Base-by-base conservation (phyloP, 1,140 invertebrate species). In the Heliconius congener region DNA sequence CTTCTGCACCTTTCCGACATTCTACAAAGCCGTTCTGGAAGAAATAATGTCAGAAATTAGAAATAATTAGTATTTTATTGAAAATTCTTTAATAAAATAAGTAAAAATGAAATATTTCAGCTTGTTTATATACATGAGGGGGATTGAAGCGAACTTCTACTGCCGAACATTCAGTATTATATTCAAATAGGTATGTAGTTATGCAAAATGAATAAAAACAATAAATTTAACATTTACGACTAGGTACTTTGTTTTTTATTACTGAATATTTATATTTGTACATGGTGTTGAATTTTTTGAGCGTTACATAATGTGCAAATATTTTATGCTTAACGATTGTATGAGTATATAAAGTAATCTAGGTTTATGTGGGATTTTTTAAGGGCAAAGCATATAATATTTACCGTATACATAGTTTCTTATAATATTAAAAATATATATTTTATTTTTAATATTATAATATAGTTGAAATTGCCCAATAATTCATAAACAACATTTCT, bases 1-100 rank as follows among this genome's bases (percentile, higher is more conserved):
- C 92, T 46, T 93, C 90, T 16, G 76, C 86, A 72, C 89, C 90
- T 74, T 86, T 90, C 18, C 88, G 85, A 75, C 93, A 94, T 83
- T 93, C 91, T 73, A 93, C 93, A 86, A 93, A 94, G 72, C 93
- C 93, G 90, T 94, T 94, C 93, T 94, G 82, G 3, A 90, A 87
- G n/a, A 85, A 83, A 52, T 57, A 74, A 70, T 30, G 8, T 66
- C 23, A 11, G 8, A 13, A 60, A 27, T 60, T 60, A 60, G 8
- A 60, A 60, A 23, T 8, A 27, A 3, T 60, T 19, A 27, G 6
- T 27, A 11, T 42, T 42, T 42, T 42, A 42, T 42, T 11, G 11
- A 11, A 42, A 42, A 27, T 9, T 60, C 3, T 66, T 19, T 66
- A 18, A 18, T 52, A 52, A 18, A 52, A 52, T 52, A 19, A 18